These are phyloP conservation scores for Trypoxylon attenuatum DNA, from an alignment of 2,888 invertebrate species.

Conservation along the genomic window DNA sequence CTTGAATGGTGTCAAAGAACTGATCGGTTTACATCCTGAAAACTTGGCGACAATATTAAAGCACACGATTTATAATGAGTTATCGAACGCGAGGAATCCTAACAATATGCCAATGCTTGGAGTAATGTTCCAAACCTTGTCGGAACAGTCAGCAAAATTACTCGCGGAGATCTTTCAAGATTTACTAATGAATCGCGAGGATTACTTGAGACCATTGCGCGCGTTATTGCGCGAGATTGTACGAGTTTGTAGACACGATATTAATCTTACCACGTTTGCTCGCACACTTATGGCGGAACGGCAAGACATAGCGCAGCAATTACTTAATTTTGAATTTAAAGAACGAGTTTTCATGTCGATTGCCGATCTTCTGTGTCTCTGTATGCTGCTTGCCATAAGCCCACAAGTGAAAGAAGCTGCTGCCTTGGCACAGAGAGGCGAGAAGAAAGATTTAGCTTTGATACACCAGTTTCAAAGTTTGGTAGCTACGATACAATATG, in stretches of 20 bases:
- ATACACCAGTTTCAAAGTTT: conserved; percentile 75
- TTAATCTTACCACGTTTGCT: conserved; percentile 87
- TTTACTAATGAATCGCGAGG: conserved; percentile 89
- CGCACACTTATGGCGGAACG: conserved; percentile 83
- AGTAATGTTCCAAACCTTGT: conserved; percentile 90
- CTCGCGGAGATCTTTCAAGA: conserved; percentile 92
- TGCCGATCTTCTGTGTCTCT: conserved; percentile 89
- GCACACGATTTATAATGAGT: conserved; percentile 95
- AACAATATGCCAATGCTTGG: conserved; percentile 96
- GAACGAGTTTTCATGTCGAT: conserved; percentile 90
- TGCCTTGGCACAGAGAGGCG: conserved; percentile 76
- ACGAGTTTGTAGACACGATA: conserved; percentile 87
- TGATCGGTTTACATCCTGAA: conserved; percentile 89
- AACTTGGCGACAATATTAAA: conserved; percentile 90
- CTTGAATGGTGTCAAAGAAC: conserved; percentile 91
- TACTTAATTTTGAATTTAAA: conserved; percentile 81
- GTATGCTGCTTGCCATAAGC: conserved; percentile 86
- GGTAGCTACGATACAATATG: conserved; percentile 82
- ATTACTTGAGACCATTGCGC: conserved; percentile 90
- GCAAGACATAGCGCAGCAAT: conserved; percentile 79
- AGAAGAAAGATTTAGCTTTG: conserved; percentile 74
- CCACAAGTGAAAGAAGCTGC: conserved; percentile 85
- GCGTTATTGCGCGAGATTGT: conserved; percentile 92
- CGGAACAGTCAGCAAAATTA: conserved; percentile 87
- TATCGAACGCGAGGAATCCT: conserved; percentile 92